A percentile compares a stretch with the other conserved stretches of the same genome.
Conservation (phyloP, 2,113 vertebrate genomes). For the Actenoides hombroni region DNA sequence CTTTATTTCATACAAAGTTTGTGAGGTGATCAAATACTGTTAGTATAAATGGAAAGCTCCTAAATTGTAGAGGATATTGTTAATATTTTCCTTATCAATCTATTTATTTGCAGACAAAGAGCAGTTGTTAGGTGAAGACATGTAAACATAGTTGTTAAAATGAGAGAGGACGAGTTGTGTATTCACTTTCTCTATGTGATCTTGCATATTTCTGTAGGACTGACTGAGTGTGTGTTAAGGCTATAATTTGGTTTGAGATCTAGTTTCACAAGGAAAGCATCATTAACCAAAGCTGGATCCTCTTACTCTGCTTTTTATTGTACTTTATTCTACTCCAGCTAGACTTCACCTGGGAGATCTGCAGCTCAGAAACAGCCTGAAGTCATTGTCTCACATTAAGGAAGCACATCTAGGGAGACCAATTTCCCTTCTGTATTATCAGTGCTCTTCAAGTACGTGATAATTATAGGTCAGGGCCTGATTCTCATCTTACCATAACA, state of each 20-base stretch:
- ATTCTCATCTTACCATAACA: constrained; percentile 30
- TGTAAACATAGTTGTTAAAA: not conserved
- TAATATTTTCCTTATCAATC: not conserved
- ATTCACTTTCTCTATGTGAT: not conserved
- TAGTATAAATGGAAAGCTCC: not conserved
- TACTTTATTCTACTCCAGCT: constrained; percentile 28
- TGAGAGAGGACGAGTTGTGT: not conserved
- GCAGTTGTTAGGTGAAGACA: not conserved
- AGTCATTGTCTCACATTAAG: constrained; percentile 55
- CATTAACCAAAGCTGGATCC: constrained; percentile 40
- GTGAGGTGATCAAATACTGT: not conserved
- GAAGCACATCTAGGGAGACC: constrained; percentile 34
- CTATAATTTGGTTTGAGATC: not conserved
- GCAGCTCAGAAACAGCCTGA: constrained; percentile 54
- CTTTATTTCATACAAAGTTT: not conserved
- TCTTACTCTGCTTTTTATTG: constrained; percentile 18
- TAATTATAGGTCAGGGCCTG: constrained; percentile 62
- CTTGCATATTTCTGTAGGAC: not conserved
- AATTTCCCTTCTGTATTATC: constrained; percentile 50
- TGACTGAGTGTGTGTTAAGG: rapidly evolving
- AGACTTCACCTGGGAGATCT: constrained; percentile 61
- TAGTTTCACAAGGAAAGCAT: constrained; percentile 8
- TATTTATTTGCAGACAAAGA: not conserved
- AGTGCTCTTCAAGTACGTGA: constrained; percentile 12
- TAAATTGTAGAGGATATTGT: not conserved